A percentile compares a stretch with the other conserved stretches of the same genome.
phyloP scores from a whole-genome alignment of 2,888 invertebrate genomes.

The Eupithecia inturbata region DNA sequence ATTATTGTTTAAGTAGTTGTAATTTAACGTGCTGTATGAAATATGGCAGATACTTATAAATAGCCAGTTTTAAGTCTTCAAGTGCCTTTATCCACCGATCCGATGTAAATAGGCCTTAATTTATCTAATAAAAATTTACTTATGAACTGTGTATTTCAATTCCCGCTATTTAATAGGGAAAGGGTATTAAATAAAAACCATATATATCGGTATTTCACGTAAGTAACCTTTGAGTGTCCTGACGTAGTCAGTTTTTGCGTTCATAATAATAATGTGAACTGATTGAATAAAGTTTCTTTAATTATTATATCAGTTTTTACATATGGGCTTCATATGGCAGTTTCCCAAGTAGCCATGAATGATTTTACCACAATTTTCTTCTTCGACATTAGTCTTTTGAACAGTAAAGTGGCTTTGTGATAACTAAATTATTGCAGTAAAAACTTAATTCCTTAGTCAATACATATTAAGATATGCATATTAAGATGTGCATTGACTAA shows the following conservation, averaged over 20 bases:
- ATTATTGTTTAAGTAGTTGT: constrained; percentile 52
- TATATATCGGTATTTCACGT: neutral
- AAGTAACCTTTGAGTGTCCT: neutral
- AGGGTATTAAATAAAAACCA: neutral
- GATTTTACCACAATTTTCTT: neutral
- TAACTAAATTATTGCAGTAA: neutral
- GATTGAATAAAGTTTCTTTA: neutral
- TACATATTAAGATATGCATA: too few species aligned
- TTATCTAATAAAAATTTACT: constrained; percentile 45
- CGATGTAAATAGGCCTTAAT: constrained; percentile 50
- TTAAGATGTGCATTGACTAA: too few species aligned
- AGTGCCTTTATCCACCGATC: constrained; percentile 46
- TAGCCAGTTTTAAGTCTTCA: constrained; percentile 34
- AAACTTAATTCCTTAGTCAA: too few species aligned
- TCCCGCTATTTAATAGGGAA: neutral
- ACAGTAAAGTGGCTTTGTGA: neutral
- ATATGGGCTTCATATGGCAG: neutral
- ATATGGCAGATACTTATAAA: neutral
- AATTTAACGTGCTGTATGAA: constrained; percentile 3
- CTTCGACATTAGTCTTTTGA: neutral
- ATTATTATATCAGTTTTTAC: neutral
- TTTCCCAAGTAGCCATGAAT: neutral
- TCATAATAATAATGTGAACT: neutral
- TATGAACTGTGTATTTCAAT: neutral
- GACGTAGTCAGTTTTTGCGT: neutral